Conservation (phyloP, 2,113 vertebrate species). For the Sus scrofa region T2T-Sscrofa CM000822.6:69559501-69560000, state of each 20-base stretch:
- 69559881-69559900: background rate
- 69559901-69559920: too few species aligned
- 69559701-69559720: background rate
- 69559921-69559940: conserved; percentile 45
- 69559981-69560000: conserved; percentile 34
- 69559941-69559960: background rate
- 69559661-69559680: background rate
- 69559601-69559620: background rate
- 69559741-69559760: rapidly evolving
- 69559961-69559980: background rate
- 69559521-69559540: background rate
- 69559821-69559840: background rate
- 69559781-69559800: rapidly evolving
- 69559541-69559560: background rate
- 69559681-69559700: background rate
- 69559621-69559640: background rate
- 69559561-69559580: background rate
- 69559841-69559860: background rate
- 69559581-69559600: background rate
- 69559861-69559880: too few species aligned
- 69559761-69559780: rapidly evolving
- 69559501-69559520: too few species aligned
- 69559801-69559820: background rate
- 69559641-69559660: background rate
- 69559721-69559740: background rate